Percentiles rank a stretch among this genome's conserved stretches.
These are phyloP conservation scores for Dichetophora obliterata DNA, from an alignment of 2,888 invertebrate genomes.

Conservation along the genomic window DNA sequence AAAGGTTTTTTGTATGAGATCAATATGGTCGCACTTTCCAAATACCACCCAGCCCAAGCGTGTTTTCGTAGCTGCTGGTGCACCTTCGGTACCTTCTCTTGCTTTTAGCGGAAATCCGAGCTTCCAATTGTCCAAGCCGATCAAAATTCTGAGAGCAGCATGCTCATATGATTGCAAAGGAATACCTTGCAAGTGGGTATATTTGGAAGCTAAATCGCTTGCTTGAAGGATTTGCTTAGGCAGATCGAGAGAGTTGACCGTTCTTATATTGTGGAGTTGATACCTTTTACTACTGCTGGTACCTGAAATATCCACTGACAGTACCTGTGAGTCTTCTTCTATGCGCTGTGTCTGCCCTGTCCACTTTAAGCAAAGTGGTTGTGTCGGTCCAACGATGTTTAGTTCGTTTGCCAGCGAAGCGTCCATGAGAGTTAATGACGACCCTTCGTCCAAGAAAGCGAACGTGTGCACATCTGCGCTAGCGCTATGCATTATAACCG, in stretches of 20 bases:
- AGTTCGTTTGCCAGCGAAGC: background rate
- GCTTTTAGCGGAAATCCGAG: background rate
- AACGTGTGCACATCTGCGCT: slow-evolving; percentile 41
- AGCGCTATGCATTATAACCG: slow-evolving; percentile 42
- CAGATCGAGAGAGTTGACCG: background rate
- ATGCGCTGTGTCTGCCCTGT: background rate
- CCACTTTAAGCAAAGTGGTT: slow-evolving; percentile 43
- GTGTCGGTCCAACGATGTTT: slow-evolving; percentile 29
- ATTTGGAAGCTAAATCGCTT: background rate
- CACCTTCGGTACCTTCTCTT: background rate
- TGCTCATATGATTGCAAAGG: slow-evolving; percentile 37
- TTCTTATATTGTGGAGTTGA: background rate
- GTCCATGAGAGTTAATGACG: slow-evolving; percentile 40
- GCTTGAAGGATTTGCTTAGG: background rate
- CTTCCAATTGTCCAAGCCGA: slow-evolving; percentile 42
- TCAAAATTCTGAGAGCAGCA: slow-evolving; percentile 39
- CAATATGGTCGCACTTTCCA: background rate
- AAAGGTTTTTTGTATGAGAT: background rate
- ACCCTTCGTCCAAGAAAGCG: slow-evolving; percentile 43
- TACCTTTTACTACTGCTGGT: background rate
- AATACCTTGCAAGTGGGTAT: background rate
- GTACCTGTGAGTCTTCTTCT: background rate
- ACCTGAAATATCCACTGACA: background rate
- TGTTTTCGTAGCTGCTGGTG: slow-evolving; percentile 35
- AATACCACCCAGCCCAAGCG: slow-evolving; percentile 38